These are phyloP conservation scores for Hippocampus barbouri DNA, from an alignment of 2,113 vertebrate genomes.

Conservation along the genomic window DNA sequence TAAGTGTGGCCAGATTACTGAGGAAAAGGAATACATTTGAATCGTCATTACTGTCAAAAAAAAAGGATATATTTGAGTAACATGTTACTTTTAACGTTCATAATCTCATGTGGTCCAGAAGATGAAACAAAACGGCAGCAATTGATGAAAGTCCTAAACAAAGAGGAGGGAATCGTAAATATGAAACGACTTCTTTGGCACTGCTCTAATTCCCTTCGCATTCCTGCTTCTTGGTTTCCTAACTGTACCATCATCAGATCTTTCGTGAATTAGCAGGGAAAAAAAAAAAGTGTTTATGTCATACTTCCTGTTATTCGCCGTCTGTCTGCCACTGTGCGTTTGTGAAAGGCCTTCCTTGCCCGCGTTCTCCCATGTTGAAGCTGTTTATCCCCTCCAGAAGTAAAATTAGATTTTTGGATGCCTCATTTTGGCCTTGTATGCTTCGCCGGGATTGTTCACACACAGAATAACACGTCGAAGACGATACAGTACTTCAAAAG, in stretches of 20 bases:
- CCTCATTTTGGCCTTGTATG: not conserved
- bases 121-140: not conserved
- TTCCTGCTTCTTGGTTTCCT: not conserved
- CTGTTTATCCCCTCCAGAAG: not conserved
- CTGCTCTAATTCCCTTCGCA: constrained; percentile 9
- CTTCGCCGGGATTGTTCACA: constrained; percentile 13
- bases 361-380: not conserved
- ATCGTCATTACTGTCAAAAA: no score
- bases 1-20: no score
- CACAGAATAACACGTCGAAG: not conserved
- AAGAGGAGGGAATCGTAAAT: constrained; percentile 47
- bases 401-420: not conserved
- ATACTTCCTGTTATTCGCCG: constrained; percentile 12
- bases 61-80: no score
- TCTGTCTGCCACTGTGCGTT: not conserved
- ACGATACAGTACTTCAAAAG: constrained; percentile 27
- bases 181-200: constrained; percentile 43
- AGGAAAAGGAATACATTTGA: no score
- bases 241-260: not conserved
- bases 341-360: not conserved
- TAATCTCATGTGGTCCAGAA: not conserved
- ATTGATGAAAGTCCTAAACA: constrained; percentile 45
- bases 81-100: not conserved
- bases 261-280: not conserved
- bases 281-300: not conserved